phyloP scores from a whole-genome alignment of 2,888 invertebrate species.

The Drosophila pegasa region DNA sequence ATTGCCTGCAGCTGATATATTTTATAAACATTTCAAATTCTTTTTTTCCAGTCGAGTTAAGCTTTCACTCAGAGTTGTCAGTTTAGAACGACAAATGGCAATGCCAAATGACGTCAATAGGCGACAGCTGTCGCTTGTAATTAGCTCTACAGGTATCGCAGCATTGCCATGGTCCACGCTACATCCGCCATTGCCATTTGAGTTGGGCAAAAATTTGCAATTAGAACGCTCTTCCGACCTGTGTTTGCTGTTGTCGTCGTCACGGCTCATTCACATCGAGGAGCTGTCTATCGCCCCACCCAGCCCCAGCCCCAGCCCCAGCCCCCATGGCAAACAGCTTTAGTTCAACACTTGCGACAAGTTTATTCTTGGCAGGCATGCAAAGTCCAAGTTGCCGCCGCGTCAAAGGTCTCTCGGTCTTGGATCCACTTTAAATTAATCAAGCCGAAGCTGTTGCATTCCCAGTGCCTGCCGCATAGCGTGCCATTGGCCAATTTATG shows the following conservation, averaged over 20 bases:
- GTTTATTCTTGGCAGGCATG: constrained; percentile 77
- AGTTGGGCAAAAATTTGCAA: constrained; percentile 50
- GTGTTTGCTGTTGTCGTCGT: constrained; percentile 40
- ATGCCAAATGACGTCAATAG: constrained; percentile 1
- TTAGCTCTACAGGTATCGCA: not conserved
- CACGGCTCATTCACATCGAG: constrained; percentile 44
- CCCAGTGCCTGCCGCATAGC: constrained; percentile 42
- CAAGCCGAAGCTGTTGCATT: constrained; percentile 37
- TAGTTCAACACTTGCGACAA: constrained; percentile 71
- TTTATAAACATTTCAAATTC: no score
- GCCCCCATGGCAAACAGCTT: not conserved
- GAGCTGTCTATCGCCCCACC: constrained; percentile 6
- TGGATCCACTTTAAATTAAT: constrained; percentile 67
- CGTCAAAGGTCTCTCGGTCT: constrained; percentile 35
- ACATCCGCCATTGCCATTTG: constrained; percentile 17
- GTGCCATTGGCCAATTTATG: constrained; percentile 57
- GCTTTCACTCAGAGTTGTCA: no score
- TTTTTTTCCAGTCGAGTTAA: not conserved
- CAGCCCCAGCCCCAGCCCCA: not conserved
- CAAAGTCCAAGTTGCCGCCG: constrained; percentile 44
- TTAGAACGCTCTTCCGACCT: constrained; percentile 75
- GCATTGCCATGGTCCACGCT: constrained; percentile 4
- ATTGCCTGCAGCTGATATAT: no score
- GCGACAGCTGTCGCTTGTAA: constrained; percentile 3
- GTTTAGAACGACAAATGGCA: no score